phyloP scores from a whole-genome alignment of 2,797 vertebrate species.

The Centroberyx gerrardi region DNA sequence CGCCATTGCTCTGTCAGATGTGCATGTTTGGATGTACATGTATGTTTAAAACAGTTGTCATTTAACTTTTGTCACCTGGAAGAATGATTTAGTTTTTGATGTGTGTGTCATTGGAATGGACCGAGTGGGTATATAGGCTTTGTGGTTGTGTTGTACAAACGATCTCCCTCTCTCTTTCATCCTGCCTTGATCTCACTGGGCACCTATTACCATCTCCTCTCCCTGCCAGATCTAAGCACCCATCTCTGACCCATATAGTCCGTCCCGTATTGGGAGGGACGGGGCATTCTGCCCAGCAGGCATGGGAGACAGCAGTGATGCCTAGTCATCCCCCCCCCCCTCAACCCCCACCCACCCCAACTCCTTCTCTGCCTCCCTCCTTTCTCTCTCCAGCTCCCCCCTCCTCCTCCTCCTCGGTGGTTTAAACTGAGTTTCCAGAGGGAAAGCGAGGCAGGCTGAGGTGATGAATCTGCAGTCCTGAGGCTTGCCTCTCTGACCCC shows the following conservation, averaged over 20 bases:
- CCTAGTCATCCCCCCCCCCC: conserved; percentile 55
- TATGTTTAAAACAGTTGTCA: background rate
- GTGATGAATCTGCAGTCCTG: conserved; percentile 83
- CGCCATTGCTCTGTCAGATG: background rate
- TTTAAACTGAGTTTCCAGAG: conserved; percentile 77
- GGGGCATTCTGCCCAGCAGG: conserved; percentile 46
- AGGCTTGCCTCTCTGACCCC: conserved; percentile 74
- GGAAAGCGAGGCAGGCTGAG: conserved; percentile 76
- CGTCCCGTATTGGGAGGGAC: conserved; percentile 39
- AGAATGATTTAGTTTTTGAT: background rate
- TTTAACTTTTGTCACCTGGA: conserved; percentile 11
- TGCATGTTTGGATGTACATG: background rate
- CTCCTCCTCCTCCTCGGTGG: conserved; percentile 54
- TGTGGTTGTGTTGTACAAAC: conserved; percentile 18
- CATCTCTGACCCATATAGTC: conserved; percentile 58
- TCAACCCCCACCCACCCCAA: conserved; percentile 35
- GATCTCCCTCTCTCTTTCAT: conserved; percentile 25
- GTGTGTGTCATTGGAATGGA: background rate
- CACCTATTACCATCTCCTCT: conserved; percentile 7
- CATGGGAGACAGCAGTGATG: conserved; percentile 56
- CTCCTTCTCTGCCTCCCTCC: conserved; percentile 29
- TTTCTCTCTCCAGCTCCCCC: conserved; percentile 36
- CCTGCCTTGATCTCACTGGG: conserved; percentile 37
- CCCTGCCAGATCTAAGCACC: conserved; percentile 34
- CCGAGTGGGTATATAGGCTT: background rate